Evolutionary conservation across 2,113 vertebrate genomes (phyloP), one percentile per base, ranked within the genome.

Genomic region (Heterotilapia buettikoferi): DNA sequence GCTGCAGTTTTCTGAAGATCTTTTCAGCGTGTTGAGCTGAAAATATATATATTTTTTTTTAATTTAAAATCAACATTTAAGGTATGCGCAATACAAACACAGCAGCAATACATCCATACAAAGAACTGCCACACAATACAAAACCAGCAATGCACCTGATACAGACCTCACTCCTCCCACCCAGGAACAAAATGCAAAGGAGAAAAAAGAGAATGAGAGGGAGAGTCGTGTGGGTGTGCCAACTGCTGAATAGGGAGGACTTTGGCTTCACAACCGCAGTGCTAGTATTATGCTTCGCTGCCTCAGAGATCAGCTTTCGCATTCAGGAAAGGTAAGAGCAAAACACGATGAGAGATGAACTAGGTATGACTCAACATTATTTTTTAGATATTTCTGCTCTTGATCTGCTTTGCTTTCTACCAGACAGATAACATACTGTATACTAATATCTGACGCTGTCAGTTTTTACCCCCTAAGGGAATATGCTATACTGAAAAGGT

Each of bases 151-250:
- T 40, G 31, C 63, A 66, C 76, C 59, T 53, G 54, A 40, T 36
- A 56, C 57, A 45, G 18, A 73, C 36, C 9, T 84, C n/a, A 45
- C 92, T 89, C 92, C 92, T 90, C 93, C 92, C 11, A 84, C 33
- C 18, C 10, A 38, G 47, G 59, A 85, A 68, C 36, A 4, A 78
- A 63, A 61, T 73, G 71, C 36, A 84, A 79, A 31, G 45, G 43
- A 78, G 43, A 45, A 26, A 29, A 40, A 38, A 9, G 66, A 73
- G n/a, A 73, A 9, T 50, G 45, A 43, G 50, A 43, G 21, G 13
- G 6, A 57, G 29, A 24, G 19, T 73, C 4, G 50, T 68, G 71
- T 91, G 89, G 94, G 89, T 87, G 94, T 88, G 92, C 85, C 80
- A n/a, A 45, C 36, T 50, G 59, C 1, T 10, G 33, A 52, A 85